A percentile compares a stretch with the other conserved stretches of the same genome.
phyloP scores from a whole-genome alignment of 2,113 vertebrate genomes.

The Brevimyrus niger region DNA sequence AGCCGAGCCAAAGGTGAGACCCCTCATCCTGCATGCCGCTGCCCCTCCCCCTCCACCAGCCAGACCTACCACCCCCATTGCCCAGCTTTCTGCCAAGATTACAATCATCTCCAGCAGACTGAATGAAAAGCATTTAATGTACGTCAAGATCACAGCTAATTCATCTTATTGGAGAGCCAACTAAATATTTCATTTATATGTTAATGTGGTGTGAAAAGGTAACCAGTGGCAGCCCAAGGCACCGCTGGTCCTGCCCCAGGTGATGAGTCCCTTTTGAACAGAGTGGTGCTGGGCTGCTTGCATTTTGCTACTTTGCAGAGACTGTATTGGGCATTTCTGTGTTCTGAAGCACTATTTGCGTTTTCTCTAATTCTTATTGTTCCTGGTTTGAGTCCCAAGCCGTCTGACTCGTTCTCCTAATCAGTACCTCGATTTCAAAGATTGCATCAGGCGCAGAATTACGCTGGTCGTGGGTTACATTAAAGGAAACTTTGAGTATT shows the following conservation, averaged over 20 bases:
- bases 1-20: slow-evolving; percentile 96
- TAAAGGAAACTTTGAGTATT: neutral
- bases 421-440: neutral
- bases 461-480: neutral
- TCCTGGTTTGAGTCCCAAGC: neutral
- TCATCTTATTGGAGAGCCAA: neutral
- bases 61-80: neutral
- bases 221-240: neutral
- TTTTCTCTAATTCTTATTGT: neutral
- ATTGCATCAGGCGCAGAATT: neutral
- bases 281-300: neutral
- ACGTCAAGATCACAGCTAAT: neutral
- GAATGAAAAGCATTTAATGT: neutral
- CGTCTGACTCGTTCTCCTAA: neutral
- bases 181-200: neutral
- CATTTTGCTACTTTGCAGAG: neutral
- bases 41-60: neutral
- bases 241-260: neutral
- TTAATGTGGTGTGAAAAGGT: neutral
- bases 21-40: neutral
- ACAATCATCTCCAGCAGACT: neutral
- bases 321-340: neutral
- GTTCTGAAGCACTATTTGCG: neutral
- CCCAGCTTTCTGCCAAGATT: neutral
- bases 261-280: neutral